A percentile compares a stretch with the other conserved stretches of the same genome.
These are phyloP conservation scores for Agrypnia vestita DNA, from an alignment of 1,140 invertebrate species.

Conservation along the genomic window DNA sequence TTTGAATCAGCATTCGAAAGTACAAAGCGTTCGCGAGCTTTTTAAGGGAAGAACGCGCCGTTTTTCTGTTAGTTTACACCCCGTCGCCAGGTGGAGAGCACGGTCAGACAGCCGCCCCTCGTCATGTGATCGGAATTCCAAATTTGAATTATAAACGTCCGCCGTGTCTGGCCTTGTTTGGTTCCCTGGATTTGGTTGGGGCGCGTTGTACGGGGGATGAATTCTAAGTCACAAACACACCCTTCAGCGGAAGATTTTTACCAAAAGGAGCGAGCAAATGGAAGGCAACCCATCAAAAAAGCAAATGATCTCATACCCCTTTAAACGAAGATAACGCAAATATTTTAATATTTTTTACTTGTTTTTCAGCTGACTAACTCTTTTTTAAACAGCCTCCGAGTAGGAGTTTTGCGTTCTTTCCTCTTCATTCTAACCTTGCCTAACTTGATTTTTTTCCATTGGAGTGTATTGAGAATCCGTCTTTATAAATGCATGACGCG, in stretches of 20 bases:
- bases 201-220: conserved; percentile 47
- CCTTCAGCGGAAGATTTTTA: neutral
- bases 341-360: too few species aligned
- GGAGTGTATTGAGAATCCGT: conserved; percentile 6
- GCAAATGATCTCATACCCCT: neutral
- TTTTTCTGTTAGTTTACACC: conserved; percentile 36
- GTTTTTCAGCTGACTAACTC: too few species aligned
- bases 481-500: conserved; percentile 41
- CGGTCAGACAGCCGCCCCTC: conserved; percentile 36
- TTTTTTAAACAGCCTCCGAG: neutral
- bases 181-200: conserved; percentile 53
- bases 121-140: conserved; percentile 51
- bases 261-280: neutral
- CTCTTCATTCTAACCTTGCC: conserved; percentile 36
- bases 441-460: conserved; percentile 51
- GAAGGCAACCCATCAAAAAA: neutral
- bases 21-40: neutral
- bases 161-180: conserved; percentile 56
- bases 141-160: conserved; percentile 56
- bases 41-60: neutral
- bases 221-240: conserved; percentile 34
- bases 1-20: conserved; percentile 1
- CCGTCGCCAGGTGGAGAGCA: conserved; percentile 21
- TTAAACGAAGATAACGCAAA: too few species aligned
- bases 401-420: neutral